Evolutionary conservation across 2,113 vertebrate genomes (phyloP).

Genomic region (Lethenteron reissneri): DNA sequence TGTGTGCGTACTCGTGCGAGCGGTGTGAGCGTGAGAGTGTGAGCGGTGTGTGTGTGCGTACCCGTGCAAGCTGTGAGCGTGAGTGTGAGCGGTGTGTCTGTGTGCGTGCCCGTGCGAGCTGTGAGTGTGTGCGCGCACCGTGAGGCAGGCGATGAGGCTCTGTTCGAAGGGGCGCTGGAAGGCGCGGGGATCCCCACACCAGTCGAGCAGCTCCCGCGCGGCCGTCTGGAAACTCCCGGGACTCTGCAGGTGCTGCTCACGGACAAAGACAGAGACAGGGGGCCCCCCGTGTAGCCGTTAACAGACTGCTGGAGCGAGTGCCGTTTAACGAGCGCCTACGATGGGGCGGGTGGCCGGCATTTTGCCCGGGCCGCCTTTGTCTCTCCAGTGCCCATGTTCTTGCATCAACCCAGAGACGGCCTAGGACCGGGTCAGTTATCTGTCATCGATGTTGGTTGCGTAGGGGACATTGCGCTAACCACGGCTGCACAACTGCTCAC

Average conservation of each 20-base stretch:
- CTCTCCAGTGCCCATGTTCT: no score
- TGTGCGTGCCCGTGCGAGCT: neutral
- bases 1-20: neutral
- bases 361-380: no score
- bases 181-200: conserved; percentile 9
- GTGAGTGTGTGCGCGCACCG: neutral
- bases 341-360: no score
- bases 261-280: no score
- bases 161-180: conserved; percentile 10
- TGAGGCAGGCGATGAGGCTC: conserved; percentile 9
- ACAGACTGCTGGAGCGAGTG: neutral
- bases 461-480: no score
- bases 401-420: no score
- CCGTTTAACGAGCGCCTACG: neutral
- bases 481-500: no score
- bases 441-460: no score
- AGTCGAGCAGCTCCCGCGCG: conserved; percentile 7
- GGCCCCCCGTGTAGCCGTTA: neutral
- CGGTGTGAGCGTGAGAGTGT: neutral
- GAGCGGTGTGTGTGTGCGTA: neutral
- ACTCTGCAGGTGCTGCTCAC: conserved; percentile 7
- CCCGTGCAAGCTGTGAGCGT: neutral
- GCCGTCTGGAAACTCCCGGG: conserved; percentile 9
- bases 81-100: neutral
- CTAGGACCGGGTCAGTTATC: no score